Base-by-base conservation (phyloP, 1,140 invertebrate species). In the Leptinotarsa texana region DNA sequence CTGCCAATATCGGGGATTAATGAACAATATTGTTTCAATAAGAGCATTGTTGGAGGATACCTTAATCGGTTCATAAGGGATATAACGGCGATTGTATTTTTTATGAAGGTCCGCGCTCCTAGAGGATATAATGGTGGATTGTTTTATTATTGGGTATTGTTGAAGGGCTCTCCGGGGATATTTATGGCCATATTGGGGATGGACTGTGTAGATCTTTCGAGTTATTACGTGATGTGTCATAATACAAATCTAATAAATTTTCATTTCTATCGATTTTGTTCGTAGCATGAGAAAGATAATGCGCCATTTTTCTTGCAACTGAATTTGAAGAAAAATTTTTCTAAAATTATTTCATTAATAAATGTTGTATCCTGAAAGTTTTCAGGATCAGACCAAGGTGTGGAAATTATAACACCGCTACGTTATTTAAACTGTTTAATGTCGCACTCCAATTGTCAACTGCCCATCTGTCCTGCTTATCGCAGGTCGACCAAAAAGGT, bases 1-100 rank as follows among this genome's bases (percentile, higher is more conserved):
- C 77, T 78, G 77, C 77, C 77, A 78, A 78, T 78, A 78, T 78
- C 71, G 74, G 72, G 77, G 77, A 78, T 78, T 78, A 78, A 78
- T 78, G 77, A 73, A 73, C 73, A 75, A 78, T 75, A 78, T 78
- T 78, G 77, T 78, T 75, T 75, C 77, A 71, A 75, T 78, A 72
- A 73, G 70, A 61, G 74, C 57, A 73, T 73, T 73, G 62, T 73
- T 65, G 13, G 17, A 18, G 61, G 33, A 49, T 69, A 69, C 48
- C 33, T 48, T 69, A 49, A 69, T 69, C 13, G 42, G 42, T 69
- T 42, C 33, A 49, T 22, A n/a, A 22, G 18, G 33, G 42, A 69
- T 69, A 49, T 48, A 69, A 69, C 8, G 68, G 48, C 13, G 42
- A 69, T 69, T 69, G 48, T 15, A 4, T 69, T 69, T 69, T 69